Percentiles rank a stretch among this genome's conserved stretches.
phyloP scores from a whole-genome alignment of 2,888 invertebrate genomes.

The Syrphus vitripennis region DNA sequence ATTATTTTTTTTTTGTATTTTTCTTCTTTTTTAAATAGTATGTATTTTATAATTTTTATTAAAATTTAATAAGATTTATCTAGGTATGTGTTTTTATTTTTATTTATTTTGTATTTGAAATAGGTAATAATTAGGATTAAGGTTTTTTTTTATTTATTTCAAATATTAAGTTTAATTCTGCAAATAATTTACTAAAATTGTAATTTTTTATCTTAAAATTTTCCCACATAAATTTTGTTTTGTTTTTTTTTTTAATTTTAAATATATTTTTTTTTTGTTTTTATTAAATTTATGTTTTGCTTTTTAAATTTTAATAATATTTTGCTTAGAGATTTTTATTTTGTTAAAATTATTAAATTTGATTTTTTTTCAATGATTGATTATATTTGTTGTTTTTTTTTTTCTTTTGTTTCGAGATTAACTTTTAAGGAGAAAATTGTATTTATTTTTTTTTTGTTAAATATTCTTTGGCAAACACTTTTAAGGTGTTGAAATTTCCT shows the following conservation, averaged over 20 bases:
- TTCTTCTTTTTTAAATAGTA: slow-evolving; percentile 72
- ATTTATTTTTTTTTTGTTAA: slow-evolving; percentile 46
- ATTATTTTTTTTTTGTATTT: slow-evolving; percentile 73
- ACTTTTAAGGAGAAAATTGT: slow-evolving; percentile 41
- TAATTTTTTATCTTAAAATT: slow-evolving; percentile 17
- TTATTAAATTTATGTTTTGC: slow-evolving; percentile 42
- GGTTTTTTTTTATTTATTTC: slow-evolving; percentile 30
- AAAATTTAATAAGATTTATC: slow-evolving; percentile 70
- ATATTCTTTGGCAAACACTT: slow-evolving; percentile 70
- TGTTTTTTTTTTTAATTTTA: slow-evolving; percentile 38
- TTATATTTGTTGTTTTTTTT: slow-evolving; percentile 39
- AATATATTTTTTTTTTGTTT: slow-evolving; percentile 28
- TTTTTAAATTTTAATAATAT: slow-evolving; percentile 47
- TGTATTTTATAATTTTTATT: slow-evolving; percentile 73
- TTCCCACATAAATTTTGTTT: slow-evolving; percentile 46
- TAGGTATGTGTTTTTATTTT: slow-evolving; percentile 63
- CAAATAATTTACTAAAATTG: slow-evolving; percentile 68
- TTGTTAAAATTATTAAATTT: slow-evolving; percentile 56
- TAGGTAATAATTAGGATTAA: slow-evolving; percentile 62
- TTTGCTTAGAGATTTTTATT: slow-evolving; percentile 64
- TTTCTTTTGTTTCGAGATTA: slow-evolving; percentile 57
- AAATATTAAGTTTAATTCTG: slow-evolving; percentile 62
- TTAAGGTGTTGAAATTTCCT: slow-evolving; percentile 61
- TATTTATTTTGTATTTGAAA: slow-evolving; percentile 53
- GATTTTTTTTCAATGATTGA: slow-evolving; percentile 56